Conservation (phyloP, 1,140 invertebrate genomes). For the Drosophila saltans region DNA sequence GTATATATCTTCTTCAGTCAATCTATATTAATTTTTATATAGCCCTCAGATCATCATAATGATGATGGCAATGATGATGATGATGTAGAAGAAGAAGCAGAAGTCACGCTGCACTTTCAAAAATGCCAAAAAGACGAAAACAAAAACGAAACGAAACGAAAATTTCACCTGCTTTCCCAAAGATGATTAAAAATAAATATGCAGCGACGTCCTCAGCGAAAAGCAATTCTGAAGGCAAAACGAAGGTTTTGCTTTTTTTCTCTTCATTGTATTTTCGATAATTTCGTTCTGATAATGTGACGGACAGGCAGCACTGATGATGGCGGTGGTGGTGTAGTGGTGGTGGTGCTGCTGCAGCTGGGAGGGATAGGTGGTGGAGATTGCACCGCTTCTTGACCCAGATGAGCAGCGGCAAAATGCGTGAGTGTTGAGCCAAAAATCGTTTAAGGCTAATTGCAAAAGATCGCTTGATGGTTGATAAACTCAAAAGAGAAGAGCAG, state of each 20-base stretch:
- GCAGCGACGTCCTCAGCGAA: slow-evolving; percentile 51
- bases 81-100: background rate
- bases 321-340: slow-evolving; percentile 4
- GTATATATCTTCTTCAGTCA: slow-evolving; percentile 68
- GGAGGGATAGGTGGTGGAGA: slow-evolving; percentile 1
- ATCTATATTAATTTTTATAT: slow-evolving; percentile 82
- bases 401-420: slow-evolving; percentile 44
- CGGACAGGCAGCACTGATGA: slow-evolving; percentile 44
- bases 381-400: slow-evolving; percentile 39
- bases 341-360: background rate
- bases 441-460: slow-evolving; percentile 81
- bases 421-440: slow-evolving; percentile 79
- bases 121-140: slow-evolving; percentile 60
- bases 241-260: slow-evolving; percentile 7
- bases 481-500: slow-evolving; percentile 28
- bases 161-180: slow-evolving; percentile 83
- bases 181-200: slow-evolving; percentile 82
- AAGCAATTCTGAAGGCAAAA: slow-evolving; percentile 18
- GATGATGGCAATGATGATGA: background rate
- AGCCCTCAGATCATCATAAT: slow-evolving; percentile 25
- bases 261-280: slow-evolving; percentile 74
- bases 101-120: slow-evolving; percentile 80
- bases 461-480: slow-evolving; percentile 76
- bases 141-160: slow-evolving; percentile 41
- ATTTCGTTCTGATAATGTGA: slow-evolving; percentile 81